Evolutionary conservation across 2,888 invertebrate genomes (phyloP).

Genomic region (Camptogramma bilineatum): DNA sequence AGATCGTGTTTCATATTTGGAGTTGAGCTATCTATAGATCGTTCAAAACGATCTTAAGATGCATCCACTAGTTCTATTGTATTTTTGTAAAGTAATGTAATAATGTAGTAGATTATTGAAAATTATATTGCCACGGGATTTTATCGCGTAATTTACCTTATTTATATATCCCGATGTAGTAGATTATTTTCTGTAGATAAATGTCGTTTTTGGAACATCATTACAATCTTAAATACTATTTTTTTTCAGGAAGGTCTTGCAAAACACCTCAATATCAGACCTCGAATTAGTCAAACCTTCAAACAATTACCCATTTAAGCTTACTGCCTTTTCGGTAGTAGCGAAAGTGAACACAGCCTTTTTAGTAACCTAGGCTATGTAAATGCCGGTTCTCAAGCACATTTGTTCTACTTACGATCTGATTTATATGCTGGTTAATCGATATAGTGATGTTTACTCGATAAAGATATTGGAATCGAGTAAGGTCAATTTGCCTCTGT

Average conservation of each 20-base stretch:
- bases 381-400: slow-evolving; percentile 50
- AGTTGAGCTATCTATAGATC: too few species aligned
- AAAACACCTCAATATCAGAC: slow-evolving; percentile 32
- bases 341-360: slow-evolving; percentile 45
- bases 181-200: too few species aligned
- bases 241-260: slow-evolving; percentile 10
- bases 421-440: slow-evolving; percentile 59
- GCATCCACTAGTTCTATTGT: too few species aligned
- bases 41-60: too few species aligned
- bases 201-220: not conserved
- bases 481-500: not conserved
- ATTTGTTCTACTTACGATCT: slow-evolving; percentile 58
- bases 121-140: too few species aligned
- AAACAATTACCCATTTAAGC: slow-evolving; percentile 46
- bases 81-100: too few species aligned
- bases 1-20: too few species aligned
- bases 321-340: slow-evolving; percentile 38
- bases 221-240: not conserved
- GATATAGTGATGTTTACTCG: slow-evolving; percentile 40
- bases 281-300: slow-evolving; percentile 46
- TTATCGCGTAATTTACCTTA: too few species aligned
- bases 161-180: too few species aligned
- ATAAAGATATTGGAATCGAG: slow-evolving; percentile 30
- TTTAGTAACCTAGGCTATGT: slow-evolving; percentile 52
- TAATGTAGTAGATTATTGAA: not conserved